These are phyloP conservation scores for Peromyscus maniculatus DNA, from an alignment of 2,113 vertebrate species.

Conservation along the genomic window DNA sequence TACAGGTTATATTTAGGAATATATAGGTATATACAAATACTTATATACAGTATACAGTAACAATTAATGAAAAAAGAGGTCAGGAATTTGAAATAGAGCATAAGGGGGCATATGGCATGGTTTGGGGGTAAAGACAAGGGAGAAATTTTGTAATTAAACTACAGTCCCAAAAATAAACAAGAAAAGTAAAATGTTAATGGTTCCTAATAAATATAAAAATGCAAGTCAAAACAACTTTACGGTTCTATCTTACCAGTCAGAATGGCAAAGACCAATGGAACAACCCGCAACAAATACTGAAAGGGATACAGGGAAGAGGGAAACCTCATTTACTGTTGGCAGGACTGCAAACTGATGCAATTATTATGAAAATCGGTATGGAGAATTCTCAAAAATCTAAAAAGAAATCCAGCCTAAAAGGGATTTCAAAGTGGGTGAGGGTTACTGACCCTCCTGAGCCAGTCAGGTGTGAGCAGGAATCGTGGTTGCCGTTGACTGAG, in stretches of 20 bases:
- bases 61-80: background rate
- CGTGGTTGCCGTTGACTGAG: background rate
- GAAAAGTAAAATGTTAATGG: background rate
- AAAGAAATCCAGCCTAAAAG: background rate
- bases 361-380: background rate
- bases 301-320: background rate
- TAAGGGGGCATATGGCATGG: rapidly evolving
- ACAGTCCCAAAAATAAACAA: background rate
- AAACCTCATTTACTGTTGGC: background rate
- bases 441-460: background rate
- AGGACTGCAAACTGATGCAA: background rate
- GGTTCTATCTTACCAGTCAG: background rate
- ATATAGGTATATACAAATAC: background rate
- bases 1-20: background rate
- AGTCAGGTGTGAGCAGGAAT: background rate
- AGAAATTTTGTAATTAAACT: background rate
- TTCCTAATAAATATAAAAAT: background rate
- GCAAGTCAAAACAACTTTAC: background rate
- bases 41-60: background rate
- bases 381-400: background rate
- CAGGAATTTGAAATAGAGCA: background rate
- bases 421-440: background rate
- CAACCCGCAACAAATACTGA: too few relatives aligned
- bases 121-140: background rate
- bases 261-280: background rate